Evolutionary conservation across 2,797 vertebrate species (phyloP), one percentile per base, ranked within the genome.

Genomic region (Enteromius radiatus): DNA sequence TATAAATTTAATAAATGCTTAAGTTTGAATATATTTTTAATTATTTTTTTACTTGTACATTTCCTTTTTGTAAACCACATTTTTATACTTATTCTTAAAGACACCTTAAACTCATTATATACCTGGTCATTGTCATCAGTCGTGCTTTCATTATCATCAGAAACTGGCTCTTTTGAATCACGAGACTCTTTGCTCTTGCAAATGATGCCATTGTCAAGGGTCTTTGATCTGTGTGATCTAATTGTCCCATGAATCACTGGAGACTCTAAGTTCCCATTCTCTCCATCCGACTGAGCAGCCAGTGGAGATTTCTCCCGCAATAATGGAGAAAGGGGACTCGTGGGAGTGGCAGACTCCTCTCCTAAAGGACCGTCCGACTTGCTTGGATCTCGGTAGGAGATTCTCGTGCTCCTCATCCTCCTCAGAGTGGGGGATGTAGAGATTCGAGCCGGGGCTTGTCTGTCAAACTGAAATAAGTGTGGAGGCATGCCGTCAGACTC

Each of bases 401-500:
- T 90, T 5, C 91, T 74, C 21, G 91, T 93, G 83, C 91, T 96
- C 87, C 96, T 95, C 84, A 97, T 92, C 61, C 95, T 93, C 85
- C 97, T 95, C 84, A 97, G 73, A 4, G 96, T 97, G n/a, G 96
- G 96, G 65, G 96, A 98, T 0, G 95, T 98, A 69, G 96, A 97
- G 90, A 98, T 97, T 74, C 95, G 94, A 15, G 90, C 95, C 0
- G 91, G 94, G 7, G 95, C 96, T 33, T 96, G 95, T 1, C 94
- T 93, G 78, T 96, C 89, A 79, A 98, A 99, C 81, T 96, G 96
- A 84, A 95, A 95, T 0, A 93, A 87, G 0, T 85, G 88, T 0
- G 83, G 89, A 0, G 84, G 87, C 80, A 86, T 89, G 78, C 87
- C 85, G 0, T 80, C 70, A 0, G 7, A 4, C 26, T 95, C 93